phyloP scores from a whole-genome alignment of 1,140 invertebrate species.

The Neuroterus valhalla region DNA sequence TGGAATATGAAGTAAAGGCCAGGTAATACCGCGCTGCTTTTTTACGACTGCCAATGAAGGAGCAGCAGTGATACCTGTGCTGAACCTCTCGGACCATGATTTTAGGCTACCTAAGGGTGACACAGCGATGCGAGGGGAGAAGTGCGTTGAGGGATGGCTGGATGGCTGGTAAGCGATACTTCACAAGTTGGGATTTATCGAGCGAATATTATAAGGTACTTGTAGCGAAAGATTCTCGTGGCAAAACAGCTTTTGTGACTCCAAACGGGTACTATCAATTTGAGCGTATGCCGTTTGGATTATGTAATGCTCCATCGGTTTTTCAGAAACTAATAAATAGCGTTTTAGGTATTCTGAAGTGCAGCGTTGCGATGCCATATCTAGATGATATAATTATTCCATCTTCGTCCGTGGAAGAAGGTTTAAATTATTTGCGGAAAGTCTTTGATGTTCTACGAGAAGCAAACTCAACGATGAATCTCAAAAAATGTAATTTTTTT shows the following conservation, averaged over 20 bases:
- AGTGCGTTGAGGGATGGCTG: neutral
- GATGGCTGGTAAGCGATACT: neutral
- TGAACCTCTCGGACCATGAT: no score
- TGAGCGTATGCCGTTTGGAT: conserved; percentile 35
- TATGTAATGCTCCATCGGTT: conserved; percentile 36
- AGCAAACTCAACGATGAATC: conserved; percentile 27
- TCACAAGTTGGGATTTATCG: neutral
- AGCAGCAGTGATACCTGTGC: no score
- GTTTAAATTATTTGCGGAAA: neutral
- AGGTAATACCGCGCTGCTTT: neutral
- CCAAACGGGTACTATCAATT: conserved; percentile 43
- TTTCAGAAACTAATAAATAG: conserved; percentile 46
- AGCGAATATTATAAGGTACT: conserved; percentile 74
- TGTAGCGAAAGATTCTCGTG: conserved; percentile 33
- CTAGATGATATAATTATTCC: conserved; percentile 39
- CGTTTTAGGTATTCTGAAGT: conserved; percentile 41
- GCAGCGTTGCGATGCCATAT: conserved; percentile 42
- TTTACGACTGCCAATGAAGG: no score
- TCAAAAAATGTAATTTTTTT: conserved; percentile 39
- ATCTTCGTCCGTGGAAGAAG: neutral
- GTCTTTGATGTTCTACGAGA: conserved; percentile 10
- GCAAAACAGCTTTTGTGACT: conserved; percentile 41
- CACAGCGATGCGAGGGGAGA: no score
- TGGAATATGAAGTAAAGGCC: neutral
- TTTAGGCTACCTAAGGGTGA: no score